A percentile compares a stretch with the other conserved stretches of the same genome.
Conservation (phyloP, 2,797 vertebrate species). For the Clarias pachynema region DNA sequence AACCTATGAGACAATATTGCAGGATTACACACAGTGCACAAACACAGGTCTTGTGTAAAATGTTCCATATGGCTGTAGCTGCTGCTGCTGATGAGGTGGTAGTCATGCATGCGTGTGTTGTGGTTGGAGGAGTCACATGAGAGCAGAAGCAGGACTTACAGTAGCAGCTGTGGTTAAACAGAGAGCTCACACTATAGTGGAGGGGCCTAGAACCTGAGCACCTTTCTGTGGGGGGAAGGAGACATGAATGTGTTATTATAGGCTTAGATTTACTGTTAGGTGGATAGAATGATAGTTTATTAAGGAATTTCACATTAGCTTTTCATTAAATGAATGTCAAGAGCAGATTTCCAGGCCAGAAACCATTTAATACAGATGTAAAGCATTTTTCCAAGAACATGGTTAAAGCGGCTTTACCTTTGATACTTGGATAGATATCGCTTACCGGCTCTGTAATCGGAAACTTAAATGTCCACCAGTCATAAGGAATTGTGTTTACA, state of each 20-base stretch:
- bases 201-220: constrained; percentile 76
- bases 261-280: constrained; percentile 20
- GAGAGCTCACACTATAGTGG: constrained; percentile 76
- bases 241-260: constrained; percentile 60
- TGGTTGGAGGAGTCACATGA: constrained; percentile 34
- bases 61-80: background rate
- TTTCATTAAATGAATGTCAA: background rate
- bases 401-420: background rate
- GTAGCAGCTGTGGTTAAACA: constrained; percentile 60
- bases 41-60: background rate
- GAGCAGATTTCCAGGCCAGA: background rate
- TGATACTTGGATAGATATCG: background rate
- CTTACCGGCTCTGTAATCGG: background rate
- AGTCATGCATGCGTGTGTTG: constrained; percentile 25
- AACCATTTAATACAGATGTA: background rate
- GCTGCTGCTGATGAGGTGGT: constrained; percentile 31
- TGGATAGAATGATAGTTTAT: background rate
- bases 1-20: constrained; percentile 52
- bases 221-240: constrained; percentile 72
- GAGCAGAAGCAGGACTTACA: constrained; percentile 65
- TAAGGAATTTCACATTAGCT: background rate
- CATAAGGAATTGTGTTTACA: background rate
- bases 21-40: constrained; percentile 25
- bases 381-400: background rate
- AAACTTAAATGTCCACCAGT: background rate